phyloP scores from a whole-genome alignment of 2,797 vertebrate species.

The Leptodactylus fallax region DNA sequence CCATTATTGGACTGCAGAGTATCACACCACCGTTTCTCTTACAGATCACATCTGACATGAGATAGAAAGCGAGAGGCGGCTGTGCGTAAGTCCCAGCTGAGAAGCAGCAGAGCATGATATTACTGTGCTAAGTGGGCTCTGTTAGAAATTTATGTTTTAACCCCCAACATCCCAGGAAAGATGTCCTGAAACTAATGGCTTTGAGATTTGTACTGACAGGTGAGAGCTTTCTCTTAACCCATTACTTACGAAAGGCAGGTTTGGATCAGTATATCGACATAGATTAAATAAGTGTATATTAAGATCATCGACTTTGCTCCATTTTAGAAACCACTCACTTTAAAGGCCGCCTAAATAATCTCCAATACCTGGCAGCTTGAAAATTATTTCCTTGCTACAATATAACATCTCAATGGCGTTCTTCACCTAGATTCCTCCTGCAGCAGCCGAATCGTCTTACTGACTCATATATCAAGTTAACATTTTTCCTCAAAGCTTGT shows the following conservation, averaged over 20 bases:
- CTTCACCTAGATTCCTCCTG: not conserved
- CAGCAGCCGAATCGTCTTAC: not conserved
- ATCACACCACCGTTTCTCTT: conserved; percentile 42
- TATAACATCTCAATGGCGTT: not conserved
- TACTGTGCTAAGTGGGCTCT: conserved; percentile 61
- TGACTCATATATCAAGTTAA: not conserved
- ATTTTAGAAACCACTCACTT: not conserved
- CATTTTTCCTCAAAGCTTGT: not conserved
- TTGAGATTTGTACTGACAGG: conserved; percentile 33
- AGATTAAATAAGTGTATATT: conserved; percentile 11
- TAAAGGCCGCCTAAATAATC: not conserved
- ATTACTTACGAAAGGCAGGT: not conserved
- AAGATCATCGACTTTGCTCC: not conserved
- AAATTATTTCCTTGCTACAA: not conserved
- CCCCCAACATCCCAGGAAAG: conserved; percentile 21
- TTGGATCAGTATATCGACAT: not conserved
- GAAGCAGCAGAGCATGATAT: conserved; percentile 61
- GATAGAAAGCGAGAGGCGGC: conserved; percentile 43
- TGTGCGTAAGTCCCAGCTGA: conserved; percentile 57
- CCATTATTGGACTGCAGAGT: conserved; percentile 19
- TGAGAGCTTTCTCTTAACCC: conserved; percentile 10
- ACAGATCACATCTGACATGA: conserved; percentile 52
- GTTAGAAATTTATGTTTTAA: conserved; percentile 59
- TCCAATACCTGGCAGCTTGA: not conserved
- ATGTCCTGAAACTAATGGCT: conserved; percentile 35